Evolutionary conservation across 2,888 invertebrate species (phyloP).

Genomic region (Chrysolina haemoptera): DNA sequence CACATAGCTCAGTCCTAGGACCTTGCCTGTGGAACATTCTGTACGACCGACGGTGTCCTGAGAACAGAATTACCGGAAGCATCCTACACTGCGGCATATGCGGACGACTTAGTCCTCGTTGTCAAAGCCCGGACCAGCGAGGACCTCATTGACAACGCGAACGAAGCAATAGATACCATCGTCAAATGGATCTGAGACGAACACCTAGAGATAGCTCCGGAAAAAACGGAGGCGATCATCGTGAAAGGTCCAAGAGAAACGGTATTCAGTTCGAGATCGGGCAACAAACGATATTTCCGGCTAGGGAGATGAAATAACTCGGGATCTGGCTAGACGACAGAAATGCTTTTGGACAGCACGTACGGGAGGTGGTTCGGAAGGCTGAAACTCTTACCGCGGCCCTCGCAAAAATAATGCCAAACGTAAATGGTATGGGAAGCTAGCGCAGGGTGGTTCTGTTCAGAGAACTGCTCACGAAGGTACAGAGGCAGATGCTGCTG

Average conservation of each 20-base stretch:
- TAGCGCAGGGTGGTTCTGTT: too few species aligned
- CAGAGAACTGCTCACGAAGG: too few species aligned
- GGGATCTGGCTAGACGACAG: conserved; percentile 25
- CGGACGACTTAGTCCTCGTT: conserved; percentile 34
- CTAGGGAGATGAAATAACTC: conserved; percentile 23
- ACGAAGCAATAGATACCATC: conserved; percentile 20
- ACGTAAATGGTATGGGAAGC: too few species aligned
- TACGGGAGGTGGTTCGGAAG: neutral
- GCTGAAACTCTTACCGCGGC: neutral
- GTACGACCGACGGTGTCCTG: conserved; percentile 9
- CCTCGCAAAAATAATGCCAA: neutral
- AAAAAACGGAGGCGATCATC: conserved; percentile 38
- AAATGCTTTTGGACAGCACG: neutral
- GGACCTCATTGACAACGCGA: conserved; percentile 11
- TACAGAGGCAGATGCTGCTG: too few species aligned
- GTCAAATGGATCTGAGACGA: conserved; percentile 19
- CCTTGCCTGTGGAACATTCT: conserved; percentile 8
- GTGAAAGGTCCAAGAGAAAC: conserved; percentile 23
- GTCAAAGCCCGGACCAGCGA: conserved; percentile 9
- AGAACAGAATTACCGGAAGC: conserved; percentile 4
- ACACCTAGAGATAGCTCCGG: conserved; percentile 31
- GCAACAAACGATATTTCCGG: neutral
- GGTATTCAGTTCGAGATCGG: too few species aligned
- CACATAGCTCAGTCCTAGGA: too few species aligned
- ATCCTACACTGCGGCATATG: conserved; percentile 24